These are phyloP conservation scores for Belonocnema kinseyi DNA, from an alignment of 1,140 invertebrate species.

Conservation along the genomic window DNA sequence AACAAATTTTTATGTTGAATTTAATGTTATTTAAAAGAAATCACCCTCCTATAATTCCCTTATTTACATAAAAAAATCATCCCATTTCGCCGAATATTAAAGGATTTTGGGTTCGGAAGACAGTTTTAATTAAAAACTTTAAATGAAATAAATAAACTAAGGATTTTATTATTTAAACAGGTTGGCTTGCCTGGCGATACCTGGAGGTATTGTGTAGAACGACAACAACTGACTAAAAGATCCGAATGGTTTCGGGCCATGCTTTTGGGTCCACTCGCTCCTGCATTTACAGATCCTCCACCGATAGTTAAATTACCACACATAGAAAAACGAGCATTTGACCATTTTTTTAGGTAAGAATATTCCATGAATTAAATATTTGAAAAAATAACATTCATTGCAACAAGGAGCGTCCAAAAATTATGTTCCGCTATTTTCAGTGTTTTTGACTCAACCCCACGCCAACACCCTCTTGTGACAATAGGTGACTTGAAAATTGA, in stretches of 20 bases:
- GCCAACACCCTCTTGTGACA: no score
- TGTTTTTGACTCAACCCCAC: no score
- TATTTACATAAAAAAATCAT: no score
- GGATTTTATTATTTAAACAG: conserved; percentile 43
- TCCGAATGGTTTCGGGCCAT: conserved; percentile 77
- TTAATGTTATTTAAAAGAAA: no score
- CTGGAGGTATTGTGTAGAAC: conserved; percentile 66
- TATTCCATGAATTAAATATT: conserved; percentile 1
- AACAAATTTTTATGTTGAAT: no score
- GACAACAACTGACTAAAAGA: conserved; percentile 60
- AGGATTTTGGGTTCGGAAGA: not conserved
- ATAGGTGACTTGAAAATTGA: no score
- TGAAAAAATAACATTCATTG: no score
- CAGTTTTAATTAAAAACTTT: not conserved
- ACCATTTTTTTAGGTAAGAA: conserved; percentile 79
- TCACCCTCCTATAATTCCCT: no score
- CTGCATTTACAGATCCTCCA: conserved; percentile 61
- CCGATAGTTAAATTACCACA: conserved; percentile 75
- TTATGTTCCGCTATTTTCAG: no score
- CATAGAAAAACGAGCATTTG: conserved; percentile 82
- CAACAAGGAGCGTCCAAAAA: no score
- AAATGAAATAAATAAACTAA: not conserved
- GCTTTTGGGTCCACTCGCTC: conserved; percentile 76
- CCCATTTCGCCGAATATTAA: no score
- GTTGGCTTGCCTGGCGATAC: conserved; percentile 67